Conservation (phyloP, 1,140 invertebrate genomes). For the Gonioctena quinquepunctata region DNA sequence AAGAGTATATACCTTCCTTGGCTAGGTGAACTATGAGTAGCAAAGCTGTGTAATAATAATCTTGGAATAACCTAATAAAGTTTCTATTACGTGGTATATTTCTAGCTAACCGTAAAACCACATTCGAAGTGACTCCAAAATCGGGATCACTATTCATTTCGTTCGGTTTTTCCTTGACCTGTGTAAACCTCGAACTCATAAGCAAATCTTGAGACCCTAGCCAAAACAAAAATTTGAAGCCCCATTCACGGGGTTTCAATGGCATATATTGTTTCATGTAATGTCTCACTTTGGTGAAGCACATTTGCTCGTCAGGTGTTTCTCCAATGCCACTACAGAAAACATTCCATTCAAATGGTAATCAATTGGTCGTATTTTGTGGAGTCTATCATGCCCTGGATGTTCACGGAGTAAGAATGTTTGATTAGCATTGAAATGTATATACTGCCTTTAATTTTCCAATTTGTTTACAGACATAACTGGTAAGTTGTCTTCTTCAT, state of each 20-base stretch:
- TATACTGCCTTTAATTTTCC: too few relatives aligned
- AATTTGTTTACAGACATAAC: too few relatives aligned
- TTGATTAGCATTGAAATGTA: not conserved
- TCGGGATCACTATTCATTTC: conserved; percentile 12
- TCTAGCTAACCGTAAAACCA: conserved; percentile 32
- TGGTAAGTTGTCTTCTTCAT: too few relatives aligned
- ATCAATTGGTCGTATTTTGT: not conserved
- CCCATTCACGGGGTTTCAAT: conserved; percentile 54
- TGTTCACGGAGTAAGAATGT: not conserved
- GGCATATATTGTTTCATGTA: conserved; percentile 36
- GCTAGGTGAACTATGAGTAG: conserved; percentile 30
- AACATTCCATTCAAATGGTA: not conserved
- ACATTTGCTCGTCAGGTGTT: not conserved
- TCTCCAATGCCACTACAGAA: not conserved
- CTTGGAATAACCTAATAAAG: conserved; percentile 30
- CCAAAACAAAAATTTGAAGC: conserved; percentile 48
- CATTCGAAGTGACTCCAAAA: conserved; percentile 35
- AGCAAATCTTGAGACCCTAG: conserved; percentile 24
- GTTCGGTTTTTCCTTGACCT: conserved; percentile 4
- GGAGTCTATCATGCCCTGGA: not conserved
- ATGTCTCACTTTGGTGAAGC: not conserved
- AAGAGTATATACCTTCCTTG: conserved; percentile 31
- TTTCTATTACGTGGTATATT: conserved; percentile 31
- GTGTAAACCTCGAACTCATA: conserved; percentile 31
- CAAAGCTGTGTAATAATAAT: conserved; percentile 38